These are phyloP conservation scores for Hormiphora californensis DNA, from an alignment of 37 sponge, comb jelly and placozoan genomes.

Conservation along the genomic window DNA sequence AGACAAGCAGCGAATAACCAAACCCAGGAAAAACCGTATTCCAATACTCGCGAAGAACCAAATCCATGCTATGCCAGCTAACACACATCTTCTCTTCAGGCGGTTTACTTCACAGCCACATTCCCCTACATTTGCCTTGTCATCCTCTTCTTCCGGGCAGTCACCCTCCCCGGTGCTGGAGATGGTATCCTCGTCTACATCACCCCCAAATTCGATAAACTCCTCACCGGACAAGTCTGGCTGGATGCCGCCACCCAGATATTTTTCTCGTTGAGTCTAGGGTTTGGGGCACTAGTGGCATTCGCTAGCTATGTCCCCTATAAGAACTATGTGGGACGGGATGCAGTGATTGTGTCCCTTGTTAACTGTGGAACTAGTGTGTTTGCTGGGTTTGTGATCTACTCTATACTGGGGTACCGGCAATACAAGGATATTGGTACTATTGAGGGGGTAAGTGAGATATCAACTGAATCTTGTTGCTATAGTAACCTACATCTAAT, in stretches of 20 bases:
- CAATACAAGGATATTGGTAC: slow-evolving; percentile 54
- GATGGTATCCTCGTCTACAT: slow-evolving; percentile 62
- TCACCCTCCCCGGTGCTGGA: slow-evolving; percentile 88
- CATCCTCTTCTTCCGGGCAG: slow-evolving; percentile 89
- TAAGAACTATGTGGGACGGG: slow-evolving; percentile 59
- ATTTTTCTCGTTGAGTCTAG: slow-evolving; percentile 88
- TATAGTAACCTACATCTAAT: too few species aligned
- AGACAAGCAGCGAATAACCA: too few species aligned
- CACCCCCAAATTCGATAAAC: neutral
- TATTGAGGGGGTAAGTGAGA: slow-evolving; percentile 52
- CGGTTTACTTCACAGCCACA: slow-evolving; percentile 84
- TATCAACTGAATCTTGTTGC: too few species aligned
- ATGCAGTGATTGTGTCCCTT: slow-evolving; percentile 73
- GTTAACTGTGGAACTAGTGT: slow-evolving; percentile 81
- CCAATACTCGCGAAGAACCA: too few species aligned
- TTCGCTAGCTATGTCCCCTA: slow-evolving; percentile 82
- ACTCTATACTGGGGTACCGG: slow-evolving; percentile 80
- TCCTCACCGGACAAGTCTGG: slow-evolving; percentile 65
- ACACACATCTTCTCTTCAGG: slow-evolving; percentile 53
- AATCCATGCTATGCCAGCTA: too few species aligned
- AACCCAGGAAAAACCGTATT: too few species aligned
- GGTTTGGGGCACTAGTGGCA: slow-evolving; percentile 77
- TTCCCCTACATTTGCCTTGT: slow-evolving; percentile 80
- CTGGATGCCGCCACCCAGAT: slow-evolving; percentile 94
- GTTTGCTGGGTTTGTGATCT: slow-evolving; percentile 79